phyloP scores from a whole-genome alignment of 2,888 invertebrate species.

The Pterostichus niger region DNA sequence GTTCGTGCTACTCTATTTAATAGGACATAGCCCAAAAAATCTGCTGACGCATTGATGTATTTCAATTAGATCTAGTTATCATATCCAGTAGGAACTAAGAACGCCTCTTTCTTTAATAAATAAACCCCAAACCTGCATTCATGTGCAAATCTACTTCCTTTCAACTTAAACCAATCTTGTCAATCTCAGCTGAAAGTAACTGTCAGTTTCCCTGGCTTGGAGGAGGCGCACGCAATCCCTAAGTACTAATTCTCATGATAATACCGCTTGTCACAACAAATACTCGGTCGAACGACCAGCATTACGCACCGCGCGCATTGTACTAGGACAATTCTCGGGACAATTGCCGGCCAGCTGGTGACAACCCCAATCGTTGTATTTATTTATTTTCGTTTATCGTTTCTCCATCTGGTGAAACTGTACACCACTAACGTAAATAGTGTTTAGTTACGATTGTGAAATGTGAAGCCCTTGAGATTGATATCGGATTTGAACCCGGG shows the following conservation, averaged over 20 bases:
- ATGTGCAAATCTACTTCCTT: slow-evolving; percentile 1
- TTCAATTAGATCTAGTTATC: too few relatives aligned
- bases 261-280: slow-evolving; percentile 29
- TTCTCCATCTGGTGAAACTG: slow-evolving; percentile 20
- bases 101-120: neutral
- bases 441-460: neutral
- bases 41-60: too few relatives aligned
- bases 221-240: neutral
- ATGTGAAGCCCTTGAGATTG: slow-evolving; percentile 1
- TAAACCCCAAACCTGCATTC: neutral
- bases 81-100: too few relatives aligned
- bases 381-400: slow-evolving; percentile 32
- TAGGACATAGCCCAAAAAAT: too few relatives aligned
- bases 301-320: neutral
- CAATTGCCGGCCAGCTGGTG: slow-evolving; percentile 1
- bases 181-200: neutral
- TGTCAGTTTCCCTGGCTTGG: neutral
- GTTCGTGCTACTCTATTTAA: too few relatives aligned
- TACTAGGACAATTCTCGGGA: neutral
- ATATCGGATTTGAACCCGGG: slow-evolving; percentile 13
- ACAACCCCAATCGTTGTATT: slow-evolving; percentile 2
- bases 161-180: slow-evolving; percentile 1
- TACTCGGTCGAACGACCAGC: neutral
- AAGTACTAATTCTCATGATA: slow-evolving; percentile 4
- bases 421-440: slow-evolving; percentile 11